Conservation (phyloP, 2,113 vertebrate genomes). For the Bubalus kerabau region DNA sequence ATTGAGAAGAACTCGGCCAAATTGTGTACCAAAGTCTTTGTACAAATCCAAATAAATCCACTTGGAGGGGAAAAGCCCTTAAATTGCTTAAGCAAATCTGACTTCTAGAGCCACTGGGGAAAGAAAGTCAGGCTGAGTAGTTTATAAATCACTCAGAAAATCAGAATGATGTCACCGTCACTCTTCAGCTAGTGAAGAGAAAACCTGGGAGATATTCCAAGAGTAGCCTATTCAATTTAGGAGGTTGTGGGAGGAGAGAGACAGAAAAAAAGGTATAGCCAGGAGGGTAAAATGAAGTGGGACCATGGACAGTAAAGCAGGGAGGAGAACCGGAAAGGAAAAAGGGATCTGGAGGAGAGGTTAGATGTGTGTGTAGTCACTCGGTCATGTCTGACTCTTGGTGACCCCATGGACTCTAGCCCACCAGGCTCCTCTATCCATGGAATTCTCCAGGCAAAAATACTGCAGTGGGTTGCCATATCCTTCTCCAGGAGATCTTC, state of each 20-base stretch:
- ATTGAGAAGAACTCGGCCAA: not conserved
- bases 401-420: not conserved
- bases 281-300: not conserved
- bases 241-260: not conserved
- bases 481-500: not conserved
- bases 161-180: not conserved
- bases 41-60: not conserved
- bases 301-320: not conserved
- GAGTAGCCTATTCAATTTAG: not conserved
- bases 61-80: not conserved
- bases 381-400: not conserved
- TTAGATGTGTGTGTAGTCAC: not conserved
- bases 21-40: not conserved
- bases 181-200: not conserved
- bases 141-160: not conserved
- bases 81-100: not conserved
- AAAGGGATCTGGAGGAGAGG: rapidly evolving
- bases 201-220: not conserved
- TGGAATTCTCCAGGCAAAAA: not conserved
- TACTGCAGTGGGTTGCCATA: not conserved
- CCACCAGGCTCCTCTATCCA: not conserved
- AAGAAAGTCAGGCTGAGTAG: not conserved
- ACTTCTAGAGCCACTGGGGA: not conserved
- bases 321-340: not conserved
- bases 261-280: not conserved